Base-by-base conservation (phyloP, 2,113 vertebrate species). In the Cheilinus undulatus region DNA sequence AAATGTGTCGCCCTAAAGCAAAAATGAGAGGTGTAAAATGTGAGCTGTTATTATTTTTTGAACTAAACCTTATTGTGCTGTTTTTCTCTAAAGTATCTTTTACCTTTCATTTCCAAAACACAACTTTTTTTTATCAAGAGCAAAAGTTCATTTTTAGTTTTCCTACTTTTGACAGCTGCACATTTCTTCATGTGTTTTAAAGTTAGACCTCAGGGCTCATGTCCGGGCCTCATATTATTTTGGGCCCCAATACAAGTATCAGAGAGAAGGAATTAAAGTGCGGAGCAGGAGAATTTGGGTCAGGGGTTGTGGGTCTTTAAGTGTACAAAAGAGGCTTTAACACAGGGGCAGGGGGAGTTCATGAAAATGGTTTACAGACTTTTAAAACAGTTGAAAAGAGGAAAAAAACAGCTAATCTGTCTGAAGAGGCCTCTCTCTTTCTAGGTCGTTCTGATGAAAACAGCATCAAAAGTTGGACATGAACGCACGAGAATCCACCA, bases 271-370 rank as follows among this genome's bases (percentile, higher is more conserved):
- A 69, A 49, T 68, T 71, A 52, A 57, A 73, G 63, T 26, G 46
- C 43, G 42, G 78, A 71, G 63, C 32, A 42, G 78, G 57, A 74
- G 82, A 72, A 69, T 86, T 62, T 85, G 61, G 78, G 83, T 86
- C 79, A 78, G 76, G 78, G 88, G 82, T 84, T 76, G 73, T 40
- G 17, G 57, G 51, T 80, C 76, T 86, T 89, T 82, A 83, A 86
- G 81, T 67, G 52, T 80, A 85, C 83, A 88, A 90, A 82, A 75
- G 66, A 38, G 71, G 74, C 79, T 91, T 89, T 88, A 85, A 89
- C 73, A 62, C 52, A 8, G 54, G 80, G 62, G 56, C 80, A 76
- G 76, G 73, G 54, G 70, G 78, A 84, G 80, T 80, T 78, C 54
- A 79, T 12, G 56, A 54, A 88, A 87, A 86, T 81, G 78, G 82